phyloP scores from a whole-genome alignment of 2,113 vertebrate genomes.

The Calyptommatus sinebrachiatus region DNA sequence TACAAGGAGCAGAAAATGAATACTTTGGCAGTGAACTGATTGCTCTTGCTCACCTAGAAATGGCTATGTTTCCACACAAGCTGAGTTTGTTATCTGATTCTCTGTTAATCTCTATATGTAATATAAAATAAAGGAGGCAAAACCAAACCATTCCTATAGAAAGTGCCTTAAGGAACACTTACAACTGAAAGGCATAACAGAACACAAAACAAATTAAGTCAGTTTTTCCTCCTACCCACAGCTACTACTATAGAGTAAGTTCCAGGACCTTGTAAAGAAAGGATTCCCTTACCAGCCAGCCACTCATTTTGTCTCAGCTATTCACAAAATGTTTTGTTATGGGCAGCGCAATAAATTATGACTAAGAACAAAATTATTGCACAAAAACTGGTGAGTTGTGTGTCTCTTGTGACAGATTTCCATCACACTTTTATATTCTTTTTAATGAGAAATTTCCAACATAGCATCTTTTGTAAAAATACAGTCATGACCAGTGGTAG shows the following conservation, averaged over 20 bases:
- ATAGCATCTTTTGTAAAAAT: not conserved
- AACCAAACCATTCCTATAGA: too few species aligned
- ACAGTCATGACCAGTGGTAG: not conserved
- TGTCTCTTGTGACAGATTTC: not conserved
- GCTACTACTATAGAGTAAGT: not conserved
- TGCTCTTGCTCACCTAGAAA: too few species aligned
- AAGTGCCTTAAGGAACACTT: too few species aligned
- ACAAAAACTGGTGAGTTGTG: conserved; percentile 31
- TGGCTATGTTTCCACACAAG: too few species aligned
- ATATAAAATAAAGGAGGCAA: too few species aligned
- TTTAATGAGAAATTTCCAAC: not conserved
- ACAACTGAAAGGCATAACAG: too few species aligned
- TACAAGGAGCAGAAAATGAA: too few species aligned
- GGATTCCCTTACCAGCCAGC: not conserved
- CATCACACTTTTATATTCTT: not conserved
- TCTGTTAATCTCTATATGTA: too few species aligned
- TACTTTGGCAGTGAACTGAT: too few species aligned
- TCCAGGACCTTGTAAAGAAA: not conserved
- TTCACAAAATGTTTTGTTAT: not conserved
- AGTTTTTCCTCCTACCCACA: not conserved
- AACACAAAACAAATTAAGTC: too few species aligned
- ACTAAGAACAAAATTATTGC: conserved; percentile 15
- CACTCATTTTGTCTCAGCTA: conserved; percentile 23
- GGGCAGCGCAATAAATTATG: not conserved
- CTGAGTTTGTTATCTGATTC: too few species aligned